phyloP scores from a whole-genome alignment of 2,113 vertebrate species.

The Alaudala cheleensis region DNA sequence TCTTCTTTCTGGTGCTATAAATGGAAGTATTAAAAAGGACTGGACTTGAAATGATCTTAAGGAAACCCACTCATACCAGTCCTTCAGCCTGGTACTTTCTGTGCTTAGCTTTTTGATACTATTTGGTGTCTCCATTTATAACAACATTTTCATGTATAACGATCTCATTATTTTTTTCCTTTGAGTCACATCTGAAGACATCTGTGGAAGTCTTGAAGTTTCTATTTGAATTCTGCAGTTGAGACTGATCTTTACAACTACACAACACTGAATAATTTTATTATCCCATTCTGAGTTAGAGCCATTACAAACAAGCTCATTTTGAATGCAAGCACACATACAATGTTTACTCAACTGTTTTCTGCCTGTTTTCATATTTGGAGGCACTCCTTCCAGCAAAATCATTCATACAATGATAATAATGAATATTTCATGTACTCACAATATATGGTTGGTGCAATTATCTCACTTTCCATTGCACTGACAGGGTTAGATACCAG shows the following conservation, averaged over 20 bases:
- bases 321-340: neutral
- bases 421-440: conserved; percentile 70
- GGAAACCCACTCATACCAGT: neutral
- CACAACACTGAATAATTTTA: neutral
- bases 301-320: neutral
- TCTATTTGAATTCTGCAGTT: neutral
- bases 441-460: conserved; percentile 80
- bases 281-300: neutral
- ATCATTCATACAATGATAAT: neutral
- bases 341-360: neutral
- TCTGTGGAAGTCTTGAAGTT: neutral
- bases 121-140: neutral
- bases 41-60: neutral
- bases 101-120: neutral
- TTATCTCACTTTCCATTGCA: conserved; percentile 72
- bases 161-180: neutral
- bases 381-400: neutral
- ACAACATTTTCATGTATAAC: neutral
- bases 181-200: neutral
- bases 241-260: neutral
- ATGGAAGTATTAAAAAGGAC: neutral
- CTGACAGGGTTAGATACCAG: conserved; percentile 77
- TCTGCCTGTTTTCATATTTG: neutral
- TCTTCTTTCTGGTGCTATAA: neutral
- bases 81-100: neutral